phyloP scores from a whole-genome alignment of 2,797 vertebrate genomes.

The Sparus aurata region DNA sequence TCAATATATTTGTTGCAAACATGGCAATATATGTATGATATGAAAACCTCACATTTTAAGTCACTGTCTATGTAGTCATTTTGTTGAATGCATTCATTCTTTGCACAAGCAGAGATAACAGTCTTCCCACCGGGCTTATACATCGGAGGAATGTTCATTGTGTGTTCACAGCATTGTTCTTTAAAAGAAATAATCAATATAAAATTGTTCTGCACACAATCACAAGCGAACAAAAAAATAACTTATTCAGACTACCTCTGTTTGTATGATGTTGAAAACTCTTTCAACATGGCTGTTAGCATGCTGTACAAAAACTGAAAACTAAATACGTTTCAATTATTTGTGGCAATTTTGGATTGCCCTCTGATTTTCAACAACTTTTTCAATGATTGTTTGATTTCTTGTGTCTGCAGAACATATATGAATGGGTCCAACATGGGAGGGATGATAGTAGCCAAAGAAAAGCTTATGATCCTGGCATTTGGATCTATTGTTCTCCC shows the following conservation, averaged over 20 bases:
- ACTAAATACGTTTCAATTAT: background rate
- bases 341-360: background rate
- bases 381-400: slow-evolving; percentile 68
- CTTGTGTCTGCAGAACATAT: slow-evolving; percentile 76
- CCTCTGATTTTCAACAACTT: slow-evolving; percentile 25
- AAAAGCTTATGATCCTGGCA: slow-evolving; percentile 70
- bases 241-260: no score
- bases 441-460: slow-evolving; percentile 67
- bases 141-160: background rate
- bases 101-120: background rate
- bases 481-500: slow-evolving; percentile 49
- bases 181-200: background rate
- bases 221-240: background rate
- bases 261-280: background rate
- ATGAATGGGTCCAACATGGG: slow-evolving; percentile 77
- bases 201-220: background rate
- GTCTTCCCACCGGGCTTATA: background rate
- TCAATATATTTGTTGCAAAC: no score
- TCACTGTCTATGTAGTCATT: background rate
- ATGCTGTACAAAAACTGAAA: background rate
- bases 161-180: background rate
- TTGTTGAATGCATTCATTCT: background rate
- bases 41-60: no score
- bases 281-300: background rate
- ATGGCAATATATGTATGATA: no score